Evolutionary conservation across 2,888 invertebrate genomes (phyloP).

Genomic region (Deilephila porcellus): DNA sequence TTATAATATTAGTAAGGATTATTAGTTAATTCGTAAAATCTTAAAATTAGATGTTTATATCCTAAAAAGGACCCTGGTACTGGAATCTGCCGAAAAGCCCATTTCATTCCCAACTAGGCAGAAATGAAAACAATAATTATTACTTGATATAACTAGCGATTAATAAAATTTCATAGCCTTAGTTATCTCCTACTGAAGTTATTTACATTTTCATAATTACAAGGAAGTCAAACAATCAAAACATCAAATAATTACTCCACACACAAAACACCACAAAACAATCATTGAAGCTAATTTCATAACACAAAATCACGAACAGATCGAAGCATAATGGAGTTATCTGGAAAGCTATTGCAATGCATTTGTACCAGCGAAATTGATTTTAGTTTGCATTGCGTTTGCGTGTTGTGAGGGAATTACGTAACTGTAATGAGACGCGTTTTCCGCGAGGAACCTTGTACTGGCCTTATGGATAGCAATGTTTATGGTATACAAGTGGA

Average conservation of each 20-base stretch:
- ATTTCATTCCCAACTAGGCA: no score
- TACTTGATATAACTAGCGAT: no score
- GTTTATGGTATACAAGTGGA: no score
- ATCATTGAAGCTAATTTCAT: neutral
- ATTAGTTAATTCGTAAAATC: no score
- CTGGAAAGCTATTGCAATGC: neutral
- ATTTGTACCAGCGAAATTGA: neutral
- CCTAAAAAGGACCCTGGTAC: no score
- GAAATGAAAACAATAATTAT: no score
- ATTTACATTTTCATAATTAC: neutral
- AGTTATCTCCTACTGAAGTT: no score
- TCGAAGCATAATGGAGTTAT: conserved; percentile 3
- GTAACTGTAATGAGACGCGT: conserved; percentile 1
- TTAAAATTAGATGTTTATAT: no score
- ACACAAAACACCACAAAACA: neutral
- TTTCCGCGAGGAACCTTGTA: neutral
- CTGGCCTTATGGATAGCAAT: neutral
- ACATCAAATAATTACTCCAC: neutral
- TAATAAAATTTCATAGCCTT: no score
- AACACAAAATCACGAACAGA: neutral
- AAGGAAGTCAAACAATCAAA: neutral
- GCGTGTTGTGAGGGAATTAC: neutral
- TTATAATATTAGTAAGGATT: no score
- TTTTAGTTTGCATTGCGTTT: neutral
- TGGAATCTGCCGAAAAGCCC: no score